Evolutionary conservation across 2,113 vertebrate species (phyloP), one percentile per base, ranked within the genome.

Genomic region (Esox niger): DNA sequence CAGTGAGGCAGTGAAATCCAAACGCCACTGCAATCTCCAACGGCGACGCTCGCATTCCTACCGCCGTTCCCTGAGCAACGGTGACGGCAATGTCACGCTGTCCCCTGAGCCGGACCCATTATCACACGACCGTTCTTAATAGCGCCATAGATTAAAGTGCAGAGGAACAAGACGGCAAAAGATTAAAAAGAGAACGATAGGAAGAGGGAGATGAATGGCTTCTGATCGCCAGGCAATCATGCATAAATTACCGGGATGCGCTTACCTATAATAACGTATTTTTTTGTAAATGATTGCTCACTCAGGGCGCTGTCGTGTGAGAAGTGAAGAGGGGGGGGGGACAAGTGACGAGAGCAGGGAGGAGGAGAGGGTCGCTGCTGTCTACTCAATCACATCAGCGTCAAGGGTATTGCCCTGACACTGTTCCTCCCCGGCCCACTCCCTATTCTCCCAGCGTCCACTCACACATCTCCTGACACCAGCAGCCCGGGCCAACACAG

Each of bases 141-240:
- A 85, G 84, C 87, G 82, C 77, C 78, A 84, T 78, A 87, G 84
- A 91, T 92, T 91, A 90, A 91, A 90, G 82, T 88, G 82, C 82
- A 84, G 86, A 84, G 83, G 85, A 89, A 87, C 83, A 84, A 85
- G 88, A 88, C 86, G 80, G 83, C 82, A 79, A 84, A 82, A 89
- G 88, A 91, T 91, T 92, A 90, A 90, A 92, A 89, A 88, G 81
- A 86, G 84, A 87, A 88, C 84, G 87, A 85, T 86, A 86, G 88
- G 86, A 84, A 88, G 82, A 78, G 82, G 76, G 88, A 90, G 88
- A 92, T 88, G 80, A 88, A 91, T 90, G 69, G 82, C 84, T 74
- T 74, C 67, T 80, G 84, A 91, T 86, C 86, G 88, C 86, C 21
- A 78, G 71, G 86, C 83, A 90, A 91, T 91, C 90, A 87, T 81